Conservation (phyloP, 2,888 invertebrate species). For the Argyra leucocephala region DNA sequence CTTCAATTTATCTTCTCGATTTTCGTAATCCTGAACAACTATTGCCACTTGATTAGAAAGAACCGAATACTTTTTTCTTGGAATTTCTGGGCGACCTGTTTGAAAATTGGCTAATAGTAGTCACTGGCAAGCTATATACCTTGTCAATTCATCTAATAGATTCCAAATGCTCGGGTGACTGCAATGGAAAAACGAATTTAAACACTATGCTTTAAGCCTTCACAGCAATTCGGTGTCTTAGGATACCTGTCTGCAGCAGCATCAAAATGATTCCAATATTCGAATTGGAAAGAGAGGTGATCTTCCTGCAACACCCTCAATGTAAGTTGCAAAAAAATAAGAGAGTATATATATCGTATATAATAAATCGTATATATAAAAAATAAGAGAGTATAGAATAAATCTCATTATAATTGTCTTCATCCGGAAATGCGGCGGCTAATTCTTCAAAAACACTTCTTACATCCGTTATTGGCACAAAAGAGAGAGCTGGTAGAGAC, state of each 20-base stretch:
- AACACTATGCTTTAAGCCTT: not conserved
- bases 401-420: not conserved
- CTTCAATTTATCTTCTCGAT: too few relatives aligned
- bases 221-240: not conserved
- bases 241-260: not conserved
- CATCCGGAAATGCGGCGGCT: not conserved
- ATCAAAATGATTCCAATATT: not conserved
- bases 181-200: not conserved
- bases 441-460: not conserved
- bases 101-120: not conserved
- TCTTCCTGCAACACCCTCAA: not conserved
- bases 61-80: too few relatives aligned
- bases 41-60: too few relatives aligned
- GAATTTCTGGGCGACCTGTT: slow-evolving; percentile 1
- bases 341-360: too few relatives aligned
- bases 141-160: not conserved
- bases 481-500: not conserved
- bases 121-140: not conserved
- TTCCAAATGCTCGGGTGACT: slow-evolving; percentile 7
- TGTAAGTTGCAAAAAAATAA: not conserved
- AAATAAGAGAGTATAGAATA: too few relatives aligned
- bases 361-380: too few relatives aligned
- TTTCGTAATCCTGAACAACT: too few relatives aligned
- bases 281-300: not conserved
- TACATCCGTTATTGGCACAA: not conserved